These are phyloP conservation scores for Synanthedon vespiformis DNA, from an alignment of 2,888 invertebrate genomes.

Conservation along the genomic window DNA sequence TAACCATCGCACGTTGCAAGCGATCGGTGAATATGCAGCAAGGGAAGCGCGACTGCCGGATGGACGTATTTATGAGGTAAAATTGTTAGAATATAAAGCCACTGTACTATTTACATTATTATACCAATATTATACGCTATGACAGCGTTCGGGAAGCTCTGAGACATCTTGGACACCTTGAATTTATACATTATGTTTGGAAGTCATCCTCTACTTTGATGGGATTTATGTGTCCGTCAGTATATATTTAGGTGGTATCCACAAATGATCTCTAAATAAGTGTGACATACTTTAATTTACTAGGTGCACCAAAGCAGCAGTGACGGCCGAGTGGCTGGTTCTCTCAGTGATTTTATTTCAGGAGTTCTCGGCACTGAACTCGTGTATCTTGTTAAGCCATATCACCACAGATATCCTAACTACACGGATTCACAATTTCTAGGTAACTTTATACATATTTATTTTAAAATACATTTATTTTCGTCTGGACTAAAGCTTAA, in stretches of 20 bases:
- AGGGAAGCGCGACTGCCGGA: constrained; percentile 45
- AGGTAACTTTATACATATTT: constrained; percentile 23
- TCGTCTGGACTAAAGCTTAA: too few relatives aligned
- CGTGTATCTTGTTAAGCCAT: constrained; percentile 52
- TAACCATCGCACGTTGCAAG: constrained; percentile 44
- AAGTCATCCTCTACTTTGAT: too few relatives aligned
- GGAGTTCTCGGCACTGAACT: constrained; percentile 56
- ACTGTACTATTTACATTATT: too few relatives aligned
- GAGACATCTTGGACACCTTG: too few relatives aligned
- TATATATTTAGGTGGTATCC: not conserved
- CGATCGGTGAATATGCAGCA: constrained; percentile 58
- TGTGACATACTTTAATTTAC: not conserved
- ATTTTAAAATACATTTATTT: too few relatives aligned
- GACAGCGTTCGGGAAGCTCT: too few relatives aligned
- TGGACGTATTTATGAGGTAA: constrained; percentile 52
- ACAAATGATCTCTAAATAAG: not conserved
- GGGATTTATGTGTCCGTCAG: too few relatives aligned
- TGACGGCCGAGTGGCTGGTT: constrained; percentile 47
- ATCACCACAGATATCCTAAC: constrained; percentile 42
- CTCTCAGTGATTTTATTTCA: constrained; percentile 45
- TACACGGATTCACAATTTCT: constrained; percentile 22
- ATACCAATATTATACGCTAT: too few relatives aligned
- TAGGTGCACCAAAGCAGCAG: constrained; percentile 59
- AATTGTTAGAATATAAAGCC: too few relatives aligned
- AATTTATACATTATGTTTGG: too few relatives aligned